Evolutionary conservation across 2,113 vertebrate species (phyloP).

Genomic region (Sceloporus undulatus): DNA sequence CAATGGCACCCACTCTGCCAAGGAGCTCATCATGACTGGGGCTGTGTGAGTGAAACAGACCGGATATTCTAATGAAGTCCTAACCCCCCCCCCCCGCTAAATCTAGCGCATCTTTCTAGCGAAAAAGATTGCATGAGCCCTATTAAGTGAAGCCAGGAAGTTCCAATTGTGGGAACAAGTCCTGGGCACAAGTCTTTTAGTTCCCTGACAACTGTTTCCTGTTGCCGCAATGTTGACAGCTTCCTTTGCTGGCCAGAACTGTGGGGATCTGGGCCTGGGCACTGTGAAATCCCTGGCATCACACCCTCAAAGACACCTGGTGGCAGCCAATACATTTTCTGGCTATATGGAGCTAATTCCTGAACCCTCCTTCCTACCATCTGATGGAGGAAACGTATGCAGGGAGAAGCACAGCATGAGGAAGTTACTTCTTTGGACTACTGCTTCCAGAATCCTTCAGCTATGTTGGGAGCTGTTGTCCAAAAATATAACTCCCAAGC

Average conservation of each 20-base stretch:
- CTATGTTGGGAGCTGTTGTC: too few relatives aligned
- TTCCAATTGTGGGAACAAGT: slow-evolving; percentile 9
- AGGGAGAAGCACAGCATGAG: too few relatives aligned
- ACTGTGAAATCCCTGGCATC: neutral
- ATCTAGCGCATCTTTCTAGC: neutral
- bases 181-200: slow-evolving; percentile 4
- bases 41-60: neutral
- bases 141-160: slow-evolving; percentile 20
- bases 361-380: neutral
- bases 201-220: slow-evolving; percentile 32
- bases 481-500: too few relatives aligned
- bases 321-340: neutral
- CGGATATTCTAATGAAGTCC: neutral
- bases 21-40: neutral
- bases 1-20: neutral
- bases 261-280: neutral
- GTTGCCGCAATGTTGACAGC: slow-evolving; percentile 23
- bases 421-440: too few relatives aligned
- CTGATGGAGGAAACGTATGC: neutral
- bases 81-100: neutral
- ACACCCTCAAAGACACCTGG: neutral
- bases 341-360: neutral
- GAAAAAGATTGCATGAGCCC: neutral
- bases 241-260: slow-evolving; percentile 23
- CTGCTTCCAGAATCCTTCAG: too few relatives aligned